A percentile compares a stretch with the other conserved stretches of the same genome.
Conservation (phyloP, 2,888 invertebrate genomes). For the Ischnus inquisitorius region DNA sequence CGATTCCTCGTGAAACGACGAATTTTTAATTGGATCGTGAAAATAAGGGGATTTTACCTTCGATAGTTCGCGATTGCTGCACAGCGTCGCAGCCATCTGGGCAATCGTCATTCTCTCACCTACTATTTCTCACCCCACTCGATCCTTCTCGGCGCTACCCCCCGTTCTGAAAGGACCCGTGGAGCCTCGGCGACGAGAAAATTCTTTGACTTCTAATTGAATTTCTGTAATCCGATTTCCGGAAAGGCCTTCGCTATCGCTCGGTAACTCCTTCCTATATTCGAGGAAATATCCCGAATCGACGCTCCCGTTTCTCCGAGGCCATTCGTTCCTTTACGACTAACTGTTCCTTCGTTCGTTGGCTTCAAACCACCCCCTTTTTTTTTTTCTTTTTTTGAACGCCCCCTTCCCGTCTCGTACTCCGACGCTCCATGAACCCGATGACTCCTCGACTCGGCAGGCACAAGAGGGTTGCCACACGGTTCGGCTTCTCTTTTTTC, state of each 20-base stretch:
- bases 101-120: constrained; percentile 14
- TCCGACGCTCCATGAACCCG: not conserved
- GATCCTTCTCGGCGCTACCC: not conserved
- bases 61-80: constrained; percentile 41
- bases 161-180: constrained; percentile 71
- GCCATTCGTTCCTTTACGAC: constrained; percentile 11
- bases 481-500: not conserved
- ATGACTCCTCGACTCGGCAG: constrained; percentile 10
- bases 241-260: constrained; percentile 69
- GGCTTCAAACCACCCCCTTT: constrained; percentile 31
- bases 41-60: constrained; percentile 29
- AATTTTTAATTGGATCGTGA: constrained; percentile 62
- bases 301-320: constrained; percentile 7
- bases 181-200: constrained; percentile 73
- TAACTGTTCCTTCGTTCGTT: constrained; percentile 26
- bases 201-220: constrained; percentile 82
- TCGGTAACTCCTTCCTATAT: constrained; percentile 53
- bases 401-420: constrained; percentile 28
- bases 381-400: constrained; percentile 40
- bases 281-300: constrained; percentile 49
- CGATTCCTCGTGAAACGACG: not conserved
- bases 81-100: not conserved
- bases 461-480: not conserved
- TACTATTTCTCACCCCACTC: constrained; percentile 2
- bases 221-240: constrained; percentile 82